phyloP scores from a whole-genome alignment of 2,113 vertebrate genomes.

The Chloebia gouldiae region DNA sequence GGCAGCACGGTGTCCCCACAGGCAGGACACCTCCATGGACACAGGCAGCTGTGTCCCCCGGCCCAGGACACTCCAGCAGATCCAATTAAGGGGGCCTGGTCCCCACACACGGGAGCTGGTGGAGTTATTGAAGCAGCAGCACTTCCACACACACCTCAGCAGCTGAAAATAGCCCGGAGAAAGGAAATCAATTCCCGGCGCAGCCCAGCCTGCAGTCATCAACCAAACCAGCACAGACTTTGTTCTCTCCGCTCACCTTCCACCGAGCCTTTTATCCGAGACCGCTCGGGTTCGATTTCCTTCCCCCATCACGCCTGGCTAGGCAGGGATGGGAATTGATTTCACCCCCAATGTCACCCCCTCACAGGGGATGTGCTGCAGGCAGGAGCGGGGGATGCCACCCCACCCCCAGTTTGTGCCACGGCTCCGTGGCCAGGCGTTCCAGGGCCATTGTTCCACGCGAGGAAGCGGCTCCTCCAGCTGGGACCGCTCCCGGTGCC shows the following conservation, averaged over 20 bases:
- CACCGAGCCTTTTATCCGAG: neutral
- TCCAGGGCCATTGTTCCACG: rapidly evolving
- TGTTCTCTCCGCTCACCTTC: neutral
- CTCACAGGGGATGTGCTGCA: rapidly evolving
- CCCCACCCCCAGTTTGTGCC: neutral
- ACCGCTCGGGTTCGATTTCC: neutral
- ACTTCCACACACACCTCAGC: neutral
- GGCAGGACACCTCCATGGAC: rapidly evolving
- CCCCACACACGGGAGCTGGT: neutral
- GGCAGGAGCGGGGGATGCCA: neutral
- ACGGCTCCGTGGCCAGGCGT: rapidly evolving
- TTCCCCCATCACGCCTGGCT: neutral
- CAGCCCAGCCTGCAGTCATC: constrained; percentile 7
- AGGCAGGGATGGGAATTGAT: neutral
- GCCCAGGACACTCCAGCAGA: neutral
- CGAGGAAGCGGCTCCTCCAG: neutral
- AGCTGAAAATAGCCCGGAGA: constrained; percentile 35
- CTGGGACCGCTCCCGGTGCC: neutral
- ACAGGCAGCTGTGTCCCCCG: rapidly evolving
- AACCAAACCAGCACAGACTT: neutral
- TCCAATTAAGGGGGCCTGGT: neutral
- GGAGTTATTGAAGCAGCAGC: neutral
- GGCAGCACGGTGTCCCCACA: rapidly evolving
- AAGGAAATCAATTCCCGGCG: constrained; percentile 37
- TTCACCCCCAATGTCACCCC: neutral